Base-by-base conservation (phyloP, 2,797 vertebrate genomes). In the Lutjanus campechanus region DNA sequence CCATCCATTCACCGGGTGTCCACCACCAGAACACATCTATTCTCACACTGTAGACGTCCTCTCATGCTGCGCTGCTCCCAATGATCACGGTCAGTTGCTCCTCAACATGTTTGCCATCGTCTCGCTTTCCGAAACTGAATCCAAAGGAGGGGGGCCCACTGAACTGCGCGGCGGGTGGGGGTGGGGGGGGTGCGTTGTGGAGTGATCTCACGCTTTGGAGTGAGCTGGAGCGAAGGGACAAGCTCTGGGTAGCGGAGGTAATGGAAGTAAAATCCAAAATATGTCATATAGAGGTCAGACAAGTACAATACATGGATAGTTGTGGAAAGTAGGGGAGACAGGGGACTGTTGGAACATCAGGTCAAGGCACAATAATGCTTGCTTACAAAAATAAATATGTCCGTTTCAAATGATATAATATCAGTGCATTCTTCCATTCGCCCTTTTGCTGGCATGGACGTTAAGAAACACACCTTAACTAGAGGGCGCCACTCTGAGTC, bases 71-170 rank as follows among this genome's bases (percentile, higher is more conserved):
- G 68, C 76, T 54, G 82, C 72, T 60, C 1, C 81, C 72, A 51
- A 2, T 59, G 58, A 64, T 79, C 77, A 17, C 75, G 69, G 72
- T 79, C 83, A 87, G 77, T 84, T 76, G 82, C 79, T 79, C 76
- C 72, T 53, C 61, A 73, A 46, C 76, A 79, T 83, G 85, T 64
- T 79, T 83, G 82, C 83, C 86, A 82, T 90, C 71, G 82, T 83
- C 82, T 88, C 61, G 76, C 83, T 84, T 63, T 76, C 73, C 43
- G 86, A 90, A 91, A 91, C 82, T 79, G 80, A 88, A 89, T 85
- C 85, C 82, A 74, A 83, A 81, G 58, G 79, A 84, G 70, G 51
- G 76, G 86, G 73, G 73, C 36, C 82, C 65, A 25, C 62, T 79
- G 71, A 81, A 49, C 55, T 73, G 83, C 46, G 70, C 65, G 61